Base-by-base conservation (phyloP, 1,140 invertebrate species). In the Temnothorax nylanderi region DNA sequence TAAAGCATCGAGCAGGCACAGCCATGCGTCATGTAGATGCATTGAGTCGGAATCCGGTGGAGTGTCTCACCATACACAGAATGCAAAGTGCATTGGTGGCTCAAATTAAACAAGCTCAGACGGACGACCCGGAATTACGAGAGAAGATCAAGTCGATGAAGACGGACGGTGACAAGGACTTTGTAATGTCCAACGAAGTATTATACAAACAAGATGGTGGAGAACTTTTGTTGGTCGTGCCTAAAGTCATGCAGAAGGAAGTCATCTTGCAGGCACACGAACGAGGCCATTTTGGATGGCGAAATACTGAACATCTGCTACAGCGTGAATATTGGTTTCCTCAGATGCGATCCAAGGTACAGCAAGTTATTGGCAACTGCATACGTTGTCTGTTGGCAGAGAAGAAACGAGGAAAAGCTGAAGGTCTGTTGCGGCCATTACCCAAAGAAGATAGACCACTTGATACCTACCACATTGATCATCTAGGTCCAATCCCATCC, bases 291-390 rank as follows among this genome's bases (percentile, higher is more conserved):
- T 49, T 72, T 10, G 44, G 69, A 21, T 72, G 71, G 71, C 47
- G 71, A 7, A 74, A 74, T 16, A 74, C 51, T 0, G 71, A 74
- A 3, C 7, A 74, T 13, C 2, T 32, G 0, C 1, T 72, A 7
- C 13, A 51, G 16, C 69, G 3, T n/a, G 69, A 72, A 1, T 72
- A 47, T 49, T 58, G 21, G 54, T 58, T 58, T 11, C 21, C n/a
- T 0, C n/a, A 11, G n/a, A 8, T 58, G 0, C n/a, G 0, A 2
- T 2, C 8, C 2, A 58, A 26, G 2, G 4, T 62, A 0, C 26
- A 62, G 3, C 58, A 62, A 16, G 13, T 16, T 8, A 3, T 62
- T 0, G 26, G 26, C 26, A 26, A 26, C 26, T 26, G 26, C 26
- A 26, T 26, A 26, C 26, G 26, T 26, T 26, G 26, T 26, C 26